These are phyloP conservation scores for Corythornis madagascariensis DNA, from an alignment of 2,113 vertebrate genomes.

Conservation along the genomic window DNA sequence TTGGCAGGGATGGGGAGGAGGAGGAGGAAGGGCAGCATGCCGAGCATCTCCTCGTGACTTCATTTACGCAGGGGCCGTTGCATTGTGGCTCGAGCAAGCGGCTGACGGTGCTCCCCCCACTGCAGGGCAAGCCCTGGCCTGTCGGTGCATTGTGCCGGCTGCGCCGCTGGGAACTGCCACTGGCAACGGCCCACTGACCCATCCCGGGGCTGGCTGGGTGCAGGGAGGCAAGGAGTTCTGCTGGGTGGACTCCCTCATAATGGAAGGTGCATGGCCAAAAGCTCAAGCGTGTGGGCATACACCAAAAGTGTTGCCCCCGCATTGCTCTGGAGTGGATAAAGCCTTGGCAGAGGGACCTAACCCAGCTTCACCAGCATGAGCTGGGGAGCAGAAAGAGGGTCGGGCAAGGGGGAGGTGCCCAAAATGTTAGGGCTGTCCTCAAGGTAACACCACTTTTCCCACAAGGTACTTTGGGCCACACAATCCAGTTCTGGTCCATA, in stretches of 20 bases:
- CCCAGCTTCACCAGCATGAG: not conserved
- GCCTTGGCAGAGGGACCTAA: not conserved
- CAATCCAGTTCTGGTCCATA: not conserved
- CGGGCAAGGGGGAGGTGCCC: not conserved
- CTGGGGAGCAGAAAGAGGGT: not conserved
- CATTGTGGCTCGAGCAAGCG: not conserved
- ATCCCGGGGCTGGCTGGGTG: not conserved
- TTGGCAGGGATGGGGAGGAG: not conserved
- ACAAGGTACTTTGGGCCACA: not conserved
- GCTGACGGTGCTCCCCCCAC: not conserved
- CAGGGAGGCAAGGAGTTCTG: not conserved
- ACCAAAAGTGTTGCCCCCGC: not conserved
- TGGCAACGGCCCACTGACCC: constrained; percentile 52
- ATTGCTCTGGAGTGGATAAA: not conserved
- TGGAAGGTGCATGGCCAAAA: not conserved
- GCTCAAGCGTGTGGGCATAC: accelerated
- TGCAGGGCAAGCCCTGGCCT: constrained; percentile 63
- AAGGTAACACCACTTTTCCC: not conserved
- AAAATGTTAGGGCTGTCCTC: not conserved
- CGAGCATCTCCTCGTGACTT: not conserved
- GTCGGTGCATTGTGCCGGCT: constrained; percentile 58
- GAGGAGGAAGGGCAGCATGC: not conserved
- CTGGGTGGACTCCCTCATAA: accelerated
- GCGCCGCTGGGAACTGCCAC: not conserved
- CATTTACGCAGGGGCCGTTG: not conserved